These are phyloP conservation scores for Phrixothrix hirtus DNA, from an alignment of 2,888 invertebrate species.

Conservation along the genomic window DNA sequence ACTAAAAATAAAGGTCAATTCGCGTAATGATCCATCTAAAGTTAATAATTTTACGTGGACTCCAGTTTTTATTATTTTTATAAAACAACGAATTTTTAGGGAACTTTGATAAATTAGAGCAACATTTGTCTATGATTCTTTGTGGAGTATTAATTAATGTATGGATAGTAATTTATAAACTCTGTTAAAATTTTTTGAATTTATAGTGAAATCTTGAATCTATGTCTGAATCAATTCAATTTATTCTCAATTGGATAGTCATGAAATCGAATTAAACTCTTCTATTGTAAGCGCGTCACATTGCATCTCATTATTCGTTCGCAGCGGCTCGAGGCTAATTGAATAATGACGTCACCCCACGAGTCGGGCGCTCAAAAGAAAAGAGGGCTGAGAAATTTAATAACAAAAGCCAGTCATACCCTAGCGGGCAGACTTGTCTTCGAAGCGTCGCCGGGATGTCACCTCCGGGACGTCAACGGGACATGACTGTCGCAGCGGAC, in stretches of 20 bases:
- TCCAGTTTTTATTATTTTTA: no score
- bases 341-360: constrained; percentile 46
- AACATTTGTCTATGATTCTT: no score
- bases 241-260: constrained; percentile 27
- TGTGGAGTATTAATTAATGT: no score
- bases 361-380: constrained; percentile 33
- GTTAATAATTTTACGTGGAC: no score
- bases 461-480: constrained; percentile 29
- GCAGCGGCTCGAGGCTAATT: constrained; percentile 45
- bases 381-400: constrained; percentile 39
- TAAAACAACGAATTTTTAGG: no score
- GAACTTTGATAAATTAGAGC: no score
- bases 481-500: constrained; percentile 28
- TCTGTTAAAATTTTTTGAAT: no score
- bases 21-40: no score
- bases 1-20: no score
- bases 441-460: constrained; percentile 26
- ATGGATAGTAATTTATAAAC: no score
- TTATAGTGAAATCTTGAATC: constrained; percentile 10
- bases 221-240: constrained; percentile 27
- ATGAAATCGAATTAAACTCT: constrained; percentile 48
- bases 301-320: constrained; percentile 49
- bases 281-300: constrained; percentile 44
- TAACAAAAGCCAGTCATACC: constrained; percentile 37
- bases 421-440: constrained; percentile 28